Base-by-base conservation (phyloP, 2,888 invertebrate genomes). In the Tetragnatha montana region DNA sequence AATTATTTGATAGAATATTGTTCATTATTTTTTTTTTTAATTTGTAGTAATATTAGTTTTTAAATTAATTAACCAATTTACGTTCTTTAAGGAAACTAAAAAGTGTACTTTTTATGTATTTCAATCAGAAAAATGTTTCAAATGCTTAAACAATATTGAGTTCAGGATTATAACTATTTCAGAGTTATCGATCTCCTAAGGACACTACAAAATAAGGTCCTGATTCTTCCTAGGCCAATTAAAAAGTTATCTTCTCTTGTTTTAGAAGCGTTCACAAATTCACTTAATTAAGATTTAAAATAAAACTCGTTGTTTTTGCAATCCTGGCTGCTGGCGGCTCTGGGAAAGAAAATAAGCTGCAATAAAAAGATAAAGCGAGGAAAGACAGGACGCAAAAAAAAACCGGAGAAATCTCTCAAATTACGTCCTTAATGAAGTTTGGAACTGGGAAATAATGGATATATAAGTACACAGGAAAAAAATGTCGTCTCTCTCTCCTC, bases 341-440 rank as follows among this genome's bases (percentile, higher is more conserved):
- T 79, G 71, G 21, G 68, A 76, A 86, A 73, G 71, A 79, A 79
- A 86, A 35, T 47, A 69, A 76, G 69, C 75, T 76, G 17, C 51
- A 71, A 76, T 17, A 51, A 50, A 69, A 79, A 79, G 22, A 82
- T 50, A 82, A 82, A 78, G 79, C 51, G 22, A 79, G 22, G 71
- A 82, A 86, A 71, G 71, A 73, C 35, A 71, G 35, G 22, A 35
- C 70, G 10, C 14, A 76, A 71, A 86, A 86, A 86, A 78, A 35
- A 1, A 35, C 35, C 21, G 73, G 21, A 60, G 70, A 79, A 78
- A 79, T 71, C 73, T 71, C 73, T 86, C 85, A 86, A 86, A 86
- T 86, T 86, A 86, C 85, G 85, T 79, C 79, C 85, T 79, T 86
- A 86, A 86, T 86, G 85, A 86, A 86, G 85, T 86, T 86, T 86